Percentiles rank a stretch among this genome's conserved stretches.
Evolutionary conservation across 92 coral and sea anemone genomes (phyloP).

Genomic region (Paragorgia papillata): DNA sequence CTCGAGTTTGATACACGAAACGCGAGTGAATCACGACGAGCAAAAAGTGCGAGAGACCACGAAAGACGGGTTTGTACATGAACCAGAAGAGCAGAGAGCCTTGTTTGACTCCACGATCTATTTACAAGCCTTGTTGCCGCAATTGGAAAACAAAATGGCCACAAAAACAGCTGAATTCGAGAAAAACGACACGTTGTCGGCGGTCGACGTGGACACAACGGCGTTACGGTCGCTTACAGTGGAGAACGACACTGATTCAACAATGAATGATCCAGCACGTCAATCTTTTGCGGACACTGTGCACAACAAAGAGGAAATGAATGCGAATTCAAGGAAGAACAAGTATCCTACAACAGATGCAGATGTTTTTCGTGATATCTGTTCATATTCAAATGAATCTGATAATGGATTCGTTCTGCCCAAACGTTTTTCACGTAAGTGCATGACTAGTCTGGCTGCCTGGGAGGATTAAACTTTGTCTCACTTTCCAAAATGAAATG

Average conservation of each 20-base stretch:
- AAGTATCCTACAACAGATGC: conserved; percentile 30
- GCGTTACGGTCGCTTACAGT: neutral
- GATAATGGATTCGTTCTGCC: neutral
- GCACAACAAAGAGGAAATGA: neutral
- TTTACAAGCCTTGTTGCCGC: conserved; percentile 4
- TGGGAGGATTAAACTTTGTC: too few species aligned
- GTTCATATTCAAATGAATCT: neutral
- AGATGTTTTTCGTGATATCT: conserved; percentile 20
- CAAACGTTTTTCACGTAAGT: neutral
- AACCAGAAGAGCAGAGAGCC: conserved; percentile 29
- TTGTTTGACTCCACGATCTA: conserved; percentile 4
- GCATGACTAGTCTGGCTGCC: too few species aligned
- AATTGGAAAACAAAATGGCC: neutral
- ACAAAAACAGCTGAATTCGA: conserved; percentile 6
- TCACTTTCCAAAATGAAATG: too few species aligned
- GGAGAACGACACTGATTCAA: too few species aligned
- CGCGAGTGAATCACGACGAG: neutral
- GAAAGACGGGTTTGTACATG: conserved; percentile 10
- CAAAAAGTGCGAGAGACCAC: conserved; percentile 14
- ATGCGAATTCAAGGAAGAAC: conserved; percentile 10
- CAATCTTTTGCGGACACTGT: neutral
- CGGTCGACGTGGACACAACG: too few species aligned
- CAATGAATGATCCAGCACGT: too few species aligned
- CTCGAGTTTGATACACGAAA: too few species aligned
- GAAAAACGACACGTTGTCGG: neutral